Conservation (phyloP, 2,888 invertebrate species). For the Philereme vetulata region DNA sequence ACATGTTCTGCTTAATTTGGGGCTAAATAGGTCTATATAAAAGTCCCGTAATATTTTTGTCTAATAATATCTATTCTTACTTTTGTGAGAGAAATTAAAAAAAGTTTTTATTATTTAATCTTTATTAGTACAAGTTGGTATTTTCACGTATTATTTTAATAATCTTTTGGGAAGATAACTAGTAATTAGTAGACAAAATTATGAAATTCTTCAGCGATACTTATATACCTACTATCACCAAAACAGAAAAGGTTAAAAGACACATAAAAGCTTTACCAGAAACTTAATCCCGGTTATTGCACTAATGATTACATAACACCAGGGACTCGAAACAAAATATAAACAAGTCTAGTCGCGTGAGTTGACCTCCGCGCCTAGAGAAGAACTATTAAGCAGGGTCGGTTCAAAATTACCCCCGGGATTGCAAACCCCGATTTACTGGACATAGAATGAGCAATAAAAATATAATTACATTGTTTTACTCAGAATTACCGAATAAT, state of each 20-base stretch:
- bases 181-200: no score
- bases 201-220: no score
- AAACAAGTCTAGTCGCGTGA: conserved; percentile 61
- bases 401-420: conserved; percentile 71
- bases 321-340: conserved; percentile 60
- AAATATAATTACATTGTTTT: conserved; percentile 79
- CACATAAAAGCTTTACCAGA: conserved; percentile 47
- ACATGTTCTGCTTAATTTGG: no score
- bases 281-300: conserved; percentile 62
- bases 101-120: no score
- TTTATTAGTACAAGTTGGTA: no score
- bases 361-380: conserved; percentile 63
- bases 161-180: no score
- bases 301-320: conserved; percentile 66
- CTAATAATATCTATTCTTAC: no score
- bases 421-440: conserved; percentile 74
- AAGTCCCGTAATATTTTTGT: no score
- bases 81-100: no score
- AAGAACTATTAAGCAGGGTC: conserved; percentile 74
- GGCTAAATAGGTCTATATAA: no score
- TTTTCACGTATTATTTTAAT: no score
- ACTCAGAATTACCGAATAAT: conserved; percentile 66
- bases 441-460: conserved; percentile 78
- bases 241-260: conserved; percentile 27
- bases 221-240: conserved; percentile 5